A percentile compares a stretch with the other conserved stretches of the same genome.
Evolutionary conservation across 2,888 invertebrate genomes (phyloP).

Genomic region (Arrhopalites spinosus): DNA sequence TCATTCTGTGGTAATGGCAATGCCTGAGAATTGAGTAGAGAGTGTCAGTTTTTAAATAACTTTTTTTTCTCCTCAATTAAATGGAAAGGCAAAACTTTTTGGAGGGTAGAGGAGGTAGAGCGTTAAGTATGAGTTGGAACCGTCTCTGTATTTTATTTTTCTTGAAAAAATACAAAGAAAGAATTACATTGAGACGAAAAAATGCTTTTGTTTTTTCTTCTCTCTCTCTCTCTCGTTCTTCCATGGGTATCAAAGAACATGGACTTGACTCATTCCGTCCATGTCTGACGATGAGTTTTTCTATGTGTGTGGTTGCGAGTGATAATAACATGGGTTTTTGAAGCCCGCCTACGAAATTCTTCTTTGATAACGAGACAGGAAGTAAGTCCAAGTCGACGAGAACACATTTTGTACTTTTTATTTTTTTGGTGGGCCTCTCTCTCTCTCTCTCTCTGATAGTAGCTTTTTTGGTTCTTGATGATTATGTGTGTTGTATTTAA

Average conservation of each 20-base stretch:
- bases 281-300: no score
- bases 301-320: slow-evolving; percentile 30
- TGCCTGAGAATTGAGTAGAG: no score
- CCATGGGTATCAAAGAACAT: no score
- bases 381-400: slow-evolving; percentile 14
- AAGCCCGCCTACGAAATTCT: slow-evolving; percentile 34
- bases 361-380: slow-evolving; percentile 33
- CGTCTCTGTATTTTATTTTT: not conserved
- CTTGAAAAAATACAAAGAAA: no score
- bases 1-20: no score
- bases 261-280: no score
- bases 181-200: no score
- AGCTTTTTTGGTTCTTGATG: not conserved
- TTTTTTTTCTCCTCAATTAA: not conserved
- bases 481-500: not conserved
- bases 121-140: not conserved
- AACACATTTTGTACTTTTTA: not conserved
- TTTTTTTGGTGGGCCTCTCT: not conserved
- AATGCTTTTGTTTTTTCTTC: no score
- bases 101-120: not conserved
- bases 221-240: no score
- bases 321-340: slow-evolving; percentile 34
- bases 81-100: not conserved
- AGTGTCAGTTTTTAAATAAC: no score
- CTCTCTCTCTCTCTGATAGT: not conserved